Percentiles rank a stretch among this genome's conserved stretches.
Conservation (phyloP, 92 coral and sea anemone species). For the Muricea muricata region DNA sequence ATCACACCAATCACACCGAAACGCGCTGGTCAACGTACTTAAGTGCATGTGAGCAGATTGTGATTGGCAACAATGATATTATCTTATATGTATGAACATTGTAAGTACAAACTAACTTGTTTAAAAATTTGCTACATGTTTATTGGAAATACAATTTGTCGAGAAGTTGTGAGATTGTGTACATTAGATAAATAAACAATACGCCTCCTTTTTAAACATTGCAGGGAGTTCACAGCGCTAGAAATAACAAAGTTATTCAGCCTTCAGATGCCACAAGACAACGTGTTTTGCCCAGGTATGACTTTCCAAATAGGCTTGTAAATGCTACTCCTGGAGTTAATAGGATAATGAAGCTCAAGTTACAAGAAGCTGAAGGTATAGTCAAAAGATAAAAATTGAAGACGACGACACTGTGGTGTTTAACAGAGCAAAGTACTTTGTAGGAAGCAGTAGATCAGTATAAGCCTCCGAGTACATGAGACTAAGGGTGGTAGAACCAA, state of each 20-base stretch:
- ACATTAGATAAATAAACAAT: too few species aligned
- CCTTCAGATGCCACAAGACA: conserved; percentile 29
- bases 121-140: too few species aligned
- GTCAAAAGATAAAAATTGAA: not conserved
- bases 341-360: conserved; percentile 1
- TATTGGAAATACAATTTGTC: too few species aligned
- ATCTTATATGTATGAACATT: too few species aligned
- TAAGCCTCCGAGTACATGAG: conserved; percentile 55
- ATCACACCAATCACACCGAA: too few species aligned
- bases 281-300: conserved; percentile 27
- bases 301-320: conserved; percentile 35
- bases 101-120: too few species aligned
- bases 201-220: not conserved
- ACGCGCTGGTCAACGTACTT: too few species aligned
- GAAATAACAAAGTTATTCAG: conserved; percentile 3
- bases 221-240: conserved; percentile 17
- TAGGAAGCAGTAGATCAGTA: conserved; percentile 48
- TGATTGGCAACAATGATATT: too few species aligned
- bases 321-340: conserved; percentile 47
- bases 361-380: conserved; percentile 9
- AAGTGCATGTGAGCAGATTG: too few species aligned
- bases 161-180: too few species aligned
- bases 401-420: conserved; percentile 21
- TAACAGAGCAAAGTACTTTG: conserved; percentile 39
- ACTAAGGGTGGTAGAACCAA: conserved; percentile 19